A percentile compares a stretch with the other conserved stretches of the same genome.
Evolutionary conservation across 2,888 invertebrate species (phyloP).

Genomic region (Drosophila melanosoma): DNA sequence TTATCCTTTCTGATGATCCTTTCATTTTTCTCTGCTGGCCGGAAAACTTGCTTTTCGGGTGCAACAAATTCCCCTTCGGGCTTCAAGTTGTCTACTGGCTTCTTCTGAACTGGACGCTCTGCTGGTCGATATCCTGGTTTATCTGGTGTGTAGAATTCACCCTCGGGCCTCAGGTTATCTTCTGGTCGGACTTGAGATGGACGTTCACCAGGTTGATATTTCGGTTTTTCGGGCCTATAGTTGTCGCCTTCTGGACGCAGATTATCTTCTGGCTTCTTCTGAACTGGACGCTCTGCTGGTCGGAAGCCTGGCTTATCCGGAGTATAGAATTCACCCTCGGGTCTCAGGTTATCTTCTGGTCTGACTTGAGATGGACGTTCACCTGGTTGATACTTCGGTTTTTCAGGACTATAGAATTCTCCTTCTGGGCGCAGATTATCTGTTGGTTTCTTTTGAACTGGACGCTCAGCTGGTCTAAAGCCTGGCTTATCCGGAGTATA

Average conservation of each 20-base stretch:
- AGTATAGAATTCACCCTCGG: conserved; percentile 10
- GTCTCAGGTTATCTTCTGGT: too few relatives aligned
- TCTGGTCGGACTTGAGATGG: not conserved
- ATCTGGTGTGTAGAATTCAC: not conserved
- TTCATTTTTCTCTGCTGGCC: not conserved
- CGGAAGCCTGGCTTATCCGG: conserved; percentile 82
- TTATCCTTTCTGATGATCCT: not conserved
- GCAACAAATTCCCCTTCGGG: not conserved
- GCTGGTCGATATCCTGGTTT: not conserved
- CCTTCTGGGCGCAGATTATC: too few relatives aligned
- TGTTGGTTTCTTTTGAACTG: too few relatives aligned
- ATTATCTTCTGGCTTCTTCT: conserved; percentile 25
- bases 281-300: conserved; percentile 56
- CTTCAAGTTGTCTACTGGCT: not conserved
- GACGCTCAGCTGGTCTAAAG: conserved; percentile 77
- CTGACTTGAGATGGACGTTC: too few relatives aligned
- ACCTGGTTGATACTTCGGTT: too few relatives aligned
- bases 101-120: not conserved
- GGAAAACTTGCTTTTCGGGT: not conserved
- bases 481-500: conserved; percentile 80
- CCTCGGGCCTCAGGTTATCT: not conserved
- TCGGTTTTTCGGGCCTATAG: not conserved
- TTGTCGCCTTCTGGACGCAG: not conserved
- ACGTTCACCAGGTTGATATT: not conserved
- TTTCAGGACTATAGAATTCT: too few relatives aligned